phyloP scores from a whole-genome alignment of 2,113 vertebrate species.

The Bombycilla garrulus region DNA sequence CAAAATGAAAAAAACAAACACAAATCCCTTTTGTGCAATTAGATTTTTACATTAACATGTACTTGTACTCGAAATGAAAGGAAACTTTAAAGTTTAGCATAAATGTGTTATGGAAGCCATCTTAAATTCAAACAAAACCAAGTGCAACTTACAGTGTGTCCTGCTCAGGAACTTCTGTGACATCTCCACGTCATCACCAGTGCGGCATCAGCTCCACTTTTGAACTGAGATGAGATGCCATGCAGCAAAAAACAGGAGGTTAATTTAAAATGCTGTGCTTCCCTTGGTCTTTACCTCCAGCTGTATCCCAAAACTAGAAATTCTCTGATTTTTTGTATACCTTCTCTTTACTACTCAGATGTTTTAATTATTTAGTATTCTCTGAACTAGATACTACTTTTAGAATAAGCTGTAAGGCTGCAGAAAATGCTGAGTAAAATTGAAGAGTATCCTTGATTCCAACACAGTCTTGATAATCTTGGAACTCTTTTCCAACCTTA shows the following conservation, averaged over 20 bases:
- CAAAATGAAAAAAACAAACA: not conserved
- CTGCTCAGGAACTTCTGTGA: not conserved
- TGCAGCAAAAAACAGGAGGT: not conserved
- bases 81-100: not conserved
- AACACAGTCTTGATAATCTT: not conserved
- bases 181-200: accelerated
- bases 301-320: not conserved
- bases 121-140: not conserved
- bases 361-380: not conserved
- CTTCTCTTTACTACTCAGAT: not conserved
- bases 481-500: not conserved
- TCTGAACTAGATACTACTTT: not conserved
- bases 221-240: not conserved
- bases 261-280: not conserved
- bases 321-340: not conserved
- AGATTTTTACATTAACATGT: not conserved
- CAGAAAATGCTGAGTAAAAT: not conserved
- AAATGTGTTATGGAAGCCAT: not conserved
- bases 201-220: not conserved
- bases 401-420: not conserved
- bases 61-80: not conserved
- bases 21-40: not conserved
- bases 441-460: not conserved
- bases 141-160: not conserved
- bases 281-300: not conserved